Base-by-base conservation (phyloP, 2,797 vertebrate genomes). In the Nannoperca obscura region DNA sequence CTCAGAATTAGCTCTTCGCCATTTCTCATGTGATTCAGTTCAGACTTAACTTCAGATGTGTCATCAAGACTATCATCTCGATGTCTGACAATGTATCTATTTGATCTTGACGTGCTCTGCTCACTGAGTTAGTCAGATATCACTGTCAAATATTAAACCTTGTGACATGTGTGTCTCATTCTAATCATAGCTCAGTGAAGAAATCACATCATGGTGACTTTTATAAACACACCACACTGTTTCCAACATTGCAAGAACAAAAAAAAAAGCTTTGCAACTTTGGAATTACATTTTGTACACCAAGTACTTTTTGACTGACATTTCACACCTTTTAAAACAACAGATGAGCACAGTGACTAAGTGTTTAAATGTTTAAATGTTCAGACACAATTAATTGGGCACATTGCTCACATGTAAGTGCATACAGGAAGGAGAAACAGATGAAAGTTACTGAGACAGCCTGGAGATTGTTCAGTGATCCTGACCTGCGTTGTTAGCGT, bases 31-130 rank as follows among this genome's bases (percentile, higher is more conserved):
- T 87, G 93, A 94, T 91, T 91, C 89, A 44, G 87, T 91, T 92
- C 92, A 88, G 91, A 89, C 93, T 95, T 89, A 91, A 91, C 92
- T 91, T 90, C 87, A 86, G 87, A 88, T 80, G 88, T 87, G 85
- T 93, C 93, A 91, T 92, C 88, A 85, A 75, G 82, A 86, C 84
- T 64, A 88, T 91, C 90, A 85, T 90, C 88, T 53, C 85, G 83
- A 83, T 86, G 89, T 85, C 86, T 92, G 89, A 90, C 90, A 90
- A 83, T 44, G 73, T 68, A 47, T 88, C 68, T 14, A 44, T 92
- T 89, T 91, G 91, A 94, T 94, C 87, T 83, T 88, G 90, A 91
- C 65, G 86, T 34, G 71, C 82, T 38, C 84, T 22, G 76, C 91
- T 91, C 86, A 76, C 79, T 8, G 74, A 87, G 78, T 86, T 91